Evolutionary conservation across 1,140 invertebrate species (phyloP), one percentile per base, ranked within the genome.

Genomic region (Aradophagus sp.): DNA sequence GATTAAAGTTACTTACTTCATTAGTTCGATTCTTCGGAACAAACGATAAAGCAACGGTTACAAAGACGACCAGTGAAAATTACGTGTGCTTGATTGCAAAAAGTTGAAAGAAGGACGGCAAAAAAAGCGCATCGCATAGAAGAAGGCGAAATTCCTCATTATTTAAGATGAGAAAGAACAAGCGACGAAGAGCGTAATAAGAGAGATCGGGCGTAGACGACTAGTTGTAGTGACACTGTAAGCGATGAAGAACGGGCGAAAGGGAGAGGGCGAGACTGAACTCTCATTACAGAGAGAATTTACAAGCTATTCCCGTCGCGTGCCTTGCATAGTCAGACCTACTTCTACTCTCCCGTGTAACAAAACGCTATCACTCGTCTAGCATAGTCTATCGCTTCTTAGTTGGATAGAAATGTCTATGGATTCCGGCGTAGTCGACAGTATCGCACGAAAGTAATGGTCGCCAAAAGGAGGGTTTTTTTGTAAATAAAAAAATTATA

Each of bases 301-400:
- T 86, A 85, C 83, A 84, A 80, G 82, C 80, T 68, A 69, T 71
- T 75, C 73, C 74, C 77, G 74, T 84, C 78, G 82, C 83, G 81
- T 86, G 84, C 84, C 76, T 84, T 74, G 84, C 82, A 86, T 86
- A 85, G 83, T 81, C 83, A 83, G 82, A 84, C 81, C 81, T 82
- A 80, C 80, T 80, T 74, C 75, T n/a, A n/a, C 59, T 75, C 76
- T 63, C 71, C 44, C 69, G 74, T 76, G 75, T 82, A 76, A 77
- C 75, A 61, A 71, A 76, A 73, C 66, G 63, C 77, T 75, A 76
- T 74, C 73, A 74, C 72, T 73, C 78, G 79, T 78, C 80, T 79
- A 76, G 80, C 79, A 79, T 80, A 81, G 79, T 82, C 82, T 78
- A 84, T 80, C 77, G 77, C 67, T 75, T 76, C 75, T 78, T 74